Conservation (phyloP, 2,888 invertebrate species). For the Caenorhabditis uteleia region DNA sequence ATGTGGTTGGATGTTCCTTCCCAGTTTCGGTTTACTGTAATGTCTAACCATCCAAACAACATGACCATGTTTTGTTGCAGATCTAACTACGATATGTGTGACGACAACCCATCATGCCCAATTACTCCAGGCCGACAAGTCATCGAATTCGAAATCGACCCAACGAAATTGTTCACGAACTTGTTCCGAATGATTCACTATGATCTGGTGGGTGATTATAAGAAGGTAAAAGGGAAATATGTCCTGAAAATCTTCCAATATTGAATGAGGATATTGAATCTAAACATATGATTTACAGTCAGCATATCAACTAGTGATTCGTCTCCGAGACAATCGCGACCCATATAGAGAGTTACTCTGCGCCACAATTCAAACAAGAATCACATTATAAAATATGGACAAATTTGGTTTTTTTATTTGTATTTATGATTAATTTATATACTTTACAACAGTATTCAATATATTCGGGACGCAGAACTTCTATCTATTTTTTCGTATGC, state of each 20-base stretch:
- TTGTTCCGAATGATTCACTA: constrained; percentile 58
- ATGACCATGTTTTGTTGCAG: constrained; percentile 14
- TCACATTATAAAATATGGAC: constrained; percentile 39
- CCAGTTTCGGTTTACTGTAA: constrained; percentile 62
- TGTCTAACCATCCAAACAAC: constrained; percentile 1
- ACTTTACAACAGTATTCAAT: too few species aligned
- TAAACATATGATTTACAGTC: constrained; percentile 56
- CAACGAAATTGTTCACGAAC: constrained; percentile 55
- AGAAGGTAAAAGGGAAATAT: not conserved
- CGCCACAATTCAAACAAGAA: constrained; percentile 58
- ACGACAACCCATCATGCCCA: constrained; percentile 57
- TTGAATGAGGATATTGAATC: not conserved
- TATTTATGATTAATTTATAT: not conserved
- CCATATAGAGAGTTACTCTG: constrained; percentile 60
- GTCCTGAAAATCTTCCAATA: not conserved
- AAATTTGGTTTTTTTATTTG: not conserved
- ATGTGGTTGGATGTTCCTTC: constrained; percentile 65
- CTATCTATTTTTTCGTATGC: too few species aligned
- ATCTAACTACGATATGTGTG: constrained; percentile 53
- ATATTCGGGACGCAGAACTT: too few species aligned
- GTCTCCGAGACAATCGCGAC: constrained; percentile 55
- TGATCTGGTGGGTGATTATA: constrained; percentile 48
- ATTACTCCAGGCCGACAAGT: constrained; percentile 58
- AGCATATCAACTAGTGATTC: constrained; percentile 58
- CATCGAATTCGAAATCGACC: constrained; percentile 58